phyloP scores from a whole-genome alignment of 2,888 invertebrate genomes.

The Tricholauxania praeusta region DNA sequence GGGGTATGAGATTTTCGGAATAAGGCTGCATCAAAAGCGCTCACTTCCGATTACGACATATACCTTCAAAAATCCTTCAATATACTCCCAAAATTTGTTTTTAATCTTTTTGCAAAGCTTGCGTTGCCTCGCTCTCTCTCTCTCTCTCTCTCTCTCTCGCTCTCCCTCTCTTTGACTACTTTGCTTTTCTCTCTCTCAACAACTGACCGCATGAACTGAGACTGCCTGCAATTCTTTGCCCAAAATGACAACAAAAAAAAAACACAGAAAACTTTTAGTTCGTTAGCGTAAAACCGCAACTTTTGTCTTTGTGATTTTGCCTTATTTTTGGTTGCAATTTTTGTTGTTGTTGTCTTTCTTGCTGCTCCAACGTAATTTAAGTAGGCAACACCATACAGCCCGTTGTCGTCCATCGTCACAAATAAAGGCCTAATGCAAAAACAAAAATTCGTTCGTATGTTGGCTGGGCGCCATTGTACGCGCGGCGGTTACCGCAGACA shows the following conservation, averaged over 20 bases:
- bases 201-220: conserved; percentile 6
- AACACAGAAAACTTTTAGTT: conserved; percentile 1
- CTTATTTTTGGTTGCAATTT: conserved; percentile 12
- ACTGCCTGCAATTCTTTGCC: conserved; percentile 1
- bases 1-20: no score
- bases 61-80: no score
- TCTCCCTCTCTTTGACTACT: neutral
- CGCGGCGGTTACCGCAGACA: conserved; percentile 15
- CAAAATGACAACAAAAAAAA: conserved; percentile 12
- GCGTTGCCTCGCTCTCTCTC: neutral
- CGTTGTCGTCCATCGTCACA: conserved; percentile 6
- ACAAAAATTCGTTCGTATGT: conserved; percentile 22
- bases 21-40: no score
- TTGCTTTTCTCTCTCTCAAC: neutral
- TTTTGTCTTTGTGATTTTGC: conserved; percentile 28
- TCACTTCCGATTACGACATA: no score
- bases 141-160: neutral
- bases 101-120: neutral
- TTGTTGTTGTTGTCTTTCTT: conserved; percentile 18
- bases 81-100: neutral
- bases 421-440: conserved; percentile 37
- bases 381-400: conserved; percentile 33
- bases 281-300: conserved; percentile 40
- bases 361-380: conserved; percentile 39
- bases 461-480: conserved; percentile 35